These are phyloP conservation scores for Parasteatoda tepidariorum DNA, from an alignment of 1,140 invertebrate genomes.

Conservation along the genomic window DNA sequence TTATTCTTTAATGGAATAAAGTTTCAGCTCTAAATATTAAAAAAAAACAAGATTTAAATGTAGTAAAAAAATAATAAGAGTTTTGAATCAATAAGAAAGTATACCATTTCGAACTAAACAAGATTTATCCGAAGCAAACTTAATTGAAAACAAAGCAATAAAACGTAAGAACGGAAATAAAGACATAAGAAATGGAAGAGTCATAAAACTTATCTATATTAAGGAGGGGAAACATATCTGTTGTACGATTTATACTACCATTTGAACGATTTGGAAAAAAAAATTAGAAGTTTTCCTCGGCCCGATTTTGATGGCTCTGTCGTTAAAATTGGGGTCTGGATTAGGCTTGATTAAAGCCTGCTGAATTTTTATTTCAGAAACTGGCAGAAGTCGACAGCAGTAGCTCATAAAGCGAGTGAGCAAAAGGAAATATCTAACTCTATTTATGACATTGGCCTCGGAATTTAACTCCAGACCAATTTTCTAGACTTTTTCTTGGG, in stretches of 20 bases:
- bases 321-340: conserved; percentile 40
- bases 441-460: conserved; percentile 20
- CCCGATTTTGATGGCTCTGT: conserved; percentile 26
- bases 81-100: too few relatives aligned
- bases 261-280: conserved; percentile 23
- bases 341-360: conserved; percentile 48
- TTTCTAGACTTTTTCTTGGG: conserved; percentile 10
- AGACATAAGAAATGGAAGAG: neutral
- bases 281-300: conserved; percentile 1
- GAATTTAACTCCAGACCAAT: conserved; percentile 40
- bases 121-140: neutral
- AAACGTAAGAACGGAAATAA: neutral
- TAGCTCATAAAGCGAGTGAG: conserved; percentile 26
- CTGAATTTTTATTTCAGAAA: conserved; percentile 43
- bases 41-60: too few relatives aligned
- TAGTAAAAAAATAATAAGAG: too few relatives aligned
- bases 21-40: too few relatives aligned
- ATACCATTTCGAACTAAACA: neutral
- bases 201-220: conserved; percentile 23
- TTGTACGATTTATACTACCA: conserved; percentile 17
- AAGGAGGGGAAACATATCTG: conserved; percentile 10
- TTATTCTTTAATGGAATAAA: too few relatives aligned
- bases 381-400: conserved; percentile 4
- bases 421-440: conserved; percentile 29
- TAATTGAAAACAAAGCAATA: neutral